Base-by-base conservation (phyloP, 2,888 invertebrate genomes). In the Lagria hirta region DNA sequence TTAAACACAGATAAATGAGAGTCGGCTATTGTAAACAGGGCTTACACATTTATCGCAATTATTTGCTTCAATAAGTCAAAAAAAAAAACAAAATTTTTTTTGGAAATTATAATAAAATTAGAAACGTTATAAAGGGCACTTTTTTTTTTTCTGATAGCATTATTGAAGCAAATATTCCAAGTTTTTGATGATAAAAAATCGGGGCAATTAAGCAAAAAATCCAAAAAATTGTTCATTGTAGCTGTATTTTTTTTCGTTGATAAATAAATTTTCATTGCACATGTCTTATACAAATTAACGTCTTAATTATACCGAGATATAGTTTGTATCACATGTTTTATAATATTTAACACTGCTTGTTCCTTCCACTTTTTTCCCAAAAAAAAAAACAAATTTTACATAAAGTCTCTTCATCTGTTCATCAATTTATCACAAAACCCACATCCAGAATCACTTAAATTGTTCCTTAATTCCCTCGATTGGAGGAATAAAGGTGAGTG, bases 1-100 rank as follows among this genome's bases (percentile, higher is more conserved):
- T n/a, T 61, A 64, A 68, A 64, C 66, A 68, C 67, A 68, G 62
- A 61, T 56, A 68, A 68, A 68, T 61, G 58, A 66, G 64, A n/a
- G n/a, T n/a, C n/a, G n/a, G 64, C 60, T 64, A 64, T 65, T 55
- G 58, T 58, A 52, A 55, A 32, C 33, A 43, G 48, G n/a, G n/a
- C n/a, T 51, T 54, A 55, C 47, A 52, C 46, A 44, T 45, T 48
- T 45, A 52, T 48, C 41, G 47, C 12, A 17, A 18, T 22, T 32
- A 21, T 43, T 48, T 48, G 48, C 48, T 43, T 38, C 48, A 34
- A 43, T 38, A 34, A 21, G 40, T 34, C 26, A 6, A 30, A 16
- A 30, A 37, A 28, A 28, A 28, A 28, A 37, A 37, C 27, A 26
- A 20, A 36, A 26, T 3, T 36, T 26, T 36, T 11, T 22, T 33